Conservation (phyloP, 2,113 vertebrate genomes). For the Anas platyrhynchos region DNA sequence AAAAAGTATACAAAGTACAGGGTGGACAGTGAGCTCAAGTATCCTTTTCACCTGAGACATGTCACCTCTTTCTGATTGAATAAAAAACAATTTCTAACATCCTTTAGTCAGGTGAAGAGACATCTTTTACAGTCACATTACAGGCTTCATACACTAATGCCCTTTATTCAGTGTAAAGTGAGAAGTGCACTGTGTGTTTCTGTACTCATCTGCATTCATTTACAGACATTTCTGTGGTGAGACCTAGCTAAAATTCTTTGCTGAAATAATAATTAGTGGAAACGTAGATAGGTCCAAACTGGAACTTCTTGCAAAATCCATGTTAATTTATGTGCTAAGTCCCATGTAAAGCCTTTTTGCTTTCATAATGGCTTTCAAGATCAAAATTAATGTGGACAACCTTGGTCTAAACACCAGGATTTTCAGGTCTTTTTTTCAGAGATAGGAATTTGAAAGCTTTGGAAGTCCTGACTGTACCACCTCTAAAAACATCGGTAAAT, state of each 20-base stretch:
- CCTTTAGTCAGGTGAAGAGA: neutral
- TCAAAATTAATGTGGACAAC: neutral
- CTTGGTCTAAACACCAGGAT: neutral
- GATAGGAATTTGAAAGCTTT: neutral
- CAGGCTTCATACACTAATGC: neutral
- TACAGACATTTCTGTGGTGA: neutral
- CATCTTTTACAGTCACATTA: neutral
- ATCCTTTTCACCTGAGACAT: neutral
- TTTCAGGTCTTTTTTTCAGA: neutral
- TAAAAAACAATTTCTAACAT: neutral
- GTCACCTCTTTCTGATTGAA: neutral
- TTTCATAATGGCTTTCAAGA: neutral
- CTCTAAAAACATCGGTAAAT: neutral
- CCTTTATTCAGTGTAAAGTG: neutral
- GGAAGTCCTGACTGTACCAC: neutral
- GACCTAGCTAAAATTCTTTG: neutral
- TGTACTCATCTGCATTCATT: neutral
- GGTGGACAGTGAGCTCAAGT: neutral
- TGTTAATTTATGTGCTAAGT: neutral
- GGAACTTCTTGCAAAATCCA: neutral
- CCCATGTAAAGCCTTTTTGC: neutral
- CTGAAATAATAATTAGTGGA: neutral
- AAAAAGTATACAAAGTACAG: neutral
- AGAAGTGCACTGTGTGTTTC: neutral
- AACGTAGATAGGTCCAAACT: neutral